phyloP scores from a whole-genome alignment of 2,888 invertebrate species.

The Desoria tigrina region DNA sequence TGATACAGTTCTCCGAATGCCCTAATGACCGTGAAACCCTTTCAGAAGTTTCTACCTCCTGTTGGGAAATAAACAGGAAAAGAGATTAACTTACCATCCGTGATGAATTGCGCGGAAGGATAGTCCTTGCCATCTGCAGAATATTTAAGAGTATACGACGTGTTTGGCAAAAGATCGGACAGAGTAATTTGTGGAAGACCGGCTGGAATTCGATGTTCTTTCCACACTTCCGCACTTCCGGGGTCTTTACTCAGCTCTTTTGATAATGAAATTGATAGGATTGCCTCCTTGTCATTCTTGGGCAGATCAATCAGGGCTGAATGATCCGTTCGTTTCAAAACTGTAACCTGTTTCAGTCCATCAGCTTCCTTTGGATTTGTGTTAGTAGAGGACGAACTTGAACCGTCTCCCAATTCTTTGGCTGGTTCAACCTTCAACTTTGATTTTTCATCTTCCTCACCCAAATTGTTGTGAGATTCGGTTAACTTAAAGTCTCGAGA shows the following conservation, averaged over 20 bases:
- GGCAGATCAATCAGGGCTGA: slow-evolving; percentile 49
- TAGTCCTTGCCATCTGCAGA: slow-evolving; percentile 41
- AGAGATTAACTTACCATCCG: slow-evolving; percentile 36
- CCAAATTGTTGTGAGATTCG: slow-evolving; percentile 49
- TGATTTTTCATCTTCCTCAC: slow-evolving; percentile 29
- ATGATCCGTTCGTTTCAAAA: slow-evolving; percentile 46
- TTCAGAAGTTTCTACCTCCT: not conserved
- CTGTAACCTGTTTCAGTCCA: slow-evolving; percentile 36
- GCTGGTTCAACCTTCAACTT: slow-evolving; percentile 4
- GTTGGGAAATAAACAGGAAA: too few relatives aligned
- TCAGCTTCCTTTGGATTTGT: slow-evolving; percentile 3
- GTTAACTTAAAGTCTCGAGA: slow-evolving; percentile 49
- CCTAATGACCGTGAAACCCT: slow-evolving; percentile 4
- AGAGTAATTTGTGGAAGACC: slow-evolving; percentile 48
- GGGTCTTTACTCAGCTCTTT: slow-evolving; percentile 37
- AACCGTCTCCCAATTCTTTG: slow-evolving; percentile 22
- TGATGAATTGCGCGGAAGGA: slow-evolving; percentile 48
- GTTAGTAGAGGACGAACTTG: slow-evolving; percentile 16
- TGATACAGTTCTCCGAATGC: slow-evolving; percentile 1
- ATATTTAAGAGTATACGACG: slow-evolving; percentile 51
- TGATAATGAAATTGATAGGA: slow-evolving; percentile 50
- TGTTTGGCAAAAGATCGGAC: slow-evolving; percentile 45
- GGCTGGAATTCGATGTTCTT: slow-evolving; percentile 48
- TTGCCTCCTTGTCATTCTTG: slow-evolving; percentile 45
- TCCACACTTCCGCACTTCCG: slow-evolving; percentile 43